phyloP scores from a whole-genome alignment of 2,113 vertebrate genomes.

The Mungos mungo region DNA sequence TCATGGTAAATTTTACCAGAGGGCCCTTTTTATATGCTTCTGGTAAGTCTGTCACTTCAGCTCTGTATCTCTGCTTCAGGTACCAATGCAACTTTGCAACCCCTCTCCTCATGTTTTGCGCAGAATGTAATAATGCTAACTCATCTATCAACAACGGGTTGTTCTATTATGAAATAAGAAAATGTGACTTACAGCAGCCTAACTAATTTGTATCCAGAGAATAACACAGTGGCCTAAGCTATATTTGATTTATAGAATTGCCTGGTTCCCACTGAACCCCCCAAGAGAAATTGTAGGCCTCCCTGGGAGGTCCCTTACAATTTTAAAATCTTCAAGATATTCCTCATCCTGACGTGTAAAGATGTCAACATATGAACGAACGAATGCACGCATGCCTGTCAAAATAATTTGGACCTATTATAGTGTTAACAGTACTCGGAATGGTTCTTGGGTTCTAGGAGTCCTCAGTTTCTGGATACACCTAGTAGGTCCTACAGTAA shows the following conservation, averaged over 20 bases:
- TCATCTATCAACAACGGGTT: not conserved
- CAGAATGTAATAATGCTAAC: not conserved
- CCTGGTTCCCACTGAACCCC: not conserved
- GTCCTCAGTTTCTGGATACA: not conserved
- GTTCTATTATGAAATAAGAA: not conserved
- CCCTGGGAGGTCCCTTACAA: not conserved
- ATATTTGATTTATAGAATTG: not conserved
- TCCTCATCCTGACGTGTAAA: not conserved
- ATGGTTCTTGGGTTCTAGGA: not conserved
- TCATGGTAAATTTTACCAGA: not conserved
- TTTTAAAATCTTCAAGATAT: not conserved
- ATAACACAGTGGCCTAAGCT: not conserved
- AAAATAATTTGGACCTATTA: not conserved
- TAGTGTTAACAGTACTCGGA: not conserved
- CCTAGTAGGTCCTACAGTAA: not conserved
- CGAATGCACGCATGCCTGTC: not conserved
- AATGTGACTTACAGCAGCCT: not conserved
- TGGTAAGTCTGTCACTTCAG: not conserved
- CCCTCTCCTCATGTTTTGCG: not conserved
- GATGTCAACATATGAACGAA: not conserved
- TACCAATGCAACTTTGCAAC: not conserved
- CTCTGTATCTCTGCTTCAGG: not conserved
- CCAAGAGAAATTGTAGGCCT: not conserved
- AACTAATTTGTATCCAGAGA: not conserved
- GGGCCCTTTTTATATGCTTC: not conserved